Conservation (phyloP, 2,888 invertebrate species). For the Lithophane socia region DNA sequence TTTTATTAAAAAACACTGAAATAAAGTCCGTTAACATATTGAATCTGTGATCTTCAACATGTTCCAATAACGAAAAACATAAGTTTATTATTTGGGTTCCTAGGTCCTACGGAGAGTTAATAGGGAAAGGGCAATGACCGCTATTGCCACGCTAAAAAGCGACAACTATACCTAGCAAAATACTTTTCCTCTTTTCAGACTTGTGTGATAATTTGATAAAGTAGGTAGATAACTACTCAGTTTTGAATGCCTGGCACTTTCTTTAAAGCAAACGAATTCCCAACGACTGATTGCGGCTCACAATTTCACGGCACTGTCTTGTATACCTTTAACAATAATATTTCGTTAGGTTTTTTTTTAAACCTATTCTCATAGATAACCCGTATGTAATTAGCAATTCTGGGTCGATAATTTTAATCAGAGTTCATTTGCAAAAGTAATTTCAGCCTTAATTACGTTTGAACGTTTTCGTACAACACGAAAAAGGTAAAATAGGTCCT, state of each 20-base stretch:
- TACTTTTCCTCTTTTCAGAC: background rate
- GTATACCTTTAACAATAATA: background rate
- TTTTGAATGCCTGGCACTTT: conserved; percentile 26
- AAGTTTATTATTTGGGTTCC: background rate
- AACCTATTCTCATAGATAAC: background rate
- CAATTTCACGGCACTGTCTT: conserved; percentile 14
- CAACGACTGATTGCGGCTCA: conserved; percentile 8
- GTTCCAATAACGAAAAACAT: background rate
- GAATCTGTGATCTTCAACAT: background rate
- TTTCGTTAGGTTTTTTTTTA: background rate
- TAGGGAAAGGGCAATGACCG: background rate
- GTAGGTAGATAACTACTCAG: background rate
- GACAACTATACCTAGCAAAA: background rate
- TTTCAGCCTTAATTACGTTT: background rate
- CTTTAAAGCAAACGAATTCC: conserved; percentile 25
- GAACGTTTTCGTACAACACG: background rate
- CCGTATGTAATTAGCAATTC: conserved; percentile 4
- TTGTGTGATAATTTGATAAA: background rate
- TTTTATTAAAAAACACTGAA: background rate
- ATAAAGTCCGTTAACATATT: too few species aligned
- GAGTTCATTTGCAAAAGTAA: background rate
- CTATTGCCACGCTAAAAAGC: background rate
- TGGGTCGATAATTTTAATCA: conserved; percentile 10
- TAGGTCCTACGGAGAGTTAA: background rate
- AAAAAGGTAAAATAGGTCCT: background rate